phyloP scores from a whole-genome alignment of 2,888 invertebrate species.

The Drosophila nr. medialis region DNA sequence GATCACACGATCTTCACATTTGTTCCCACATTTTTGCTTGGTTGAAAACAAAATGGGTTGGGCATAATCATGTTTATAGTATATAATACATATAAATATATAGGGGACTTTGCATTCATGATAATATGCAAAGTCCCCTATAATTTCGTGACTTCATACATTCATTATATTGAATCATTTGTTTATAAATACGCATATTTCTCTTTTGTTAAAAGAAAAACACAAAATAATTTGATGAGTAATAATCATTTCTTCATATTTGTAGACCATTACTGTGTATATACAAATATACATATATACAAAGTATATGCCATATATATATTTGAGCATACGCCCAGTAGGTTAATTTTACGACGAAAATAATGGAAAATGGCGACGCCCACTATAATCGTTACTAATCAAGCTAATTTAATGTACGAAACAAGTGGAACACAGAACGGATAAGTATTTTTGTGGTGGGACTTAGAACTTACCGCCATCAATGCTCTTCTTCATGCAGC shows the following conservation, averaged over 20 bases:
- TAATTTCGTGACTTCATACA: neutral
- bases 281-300: neutral
- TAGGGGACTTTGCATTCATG: too few relatives aligned
- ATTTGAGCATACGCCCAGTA: slow-evolving; percentile 14
- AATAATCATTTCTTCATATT: neutral
- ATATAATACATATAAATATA: too few relatives aligned
- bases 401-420: slow-evolving; percentile 44
- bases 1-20: slow-evolving; percentile 17
- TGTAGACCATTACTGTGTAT: neutral
- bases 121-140: neutral
- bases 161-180: neutral
- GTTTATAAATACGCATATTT: neutral
- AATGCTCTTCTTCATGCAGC: slow-evolving; percentile 82
- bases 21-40: slow-evolving; percentile 13
- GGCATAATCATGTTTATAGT: neutral
- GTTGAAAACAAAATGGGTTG: slow-evolving; percentile 16
- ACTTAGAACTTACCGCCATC: slow-evolving; percentile 74
- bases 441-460: neutral
- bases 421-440: neutral
- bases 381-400: slow-evolving; percentile 27
- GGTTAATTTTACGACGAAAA: slow-evolving; percentile 8
- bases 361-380: slow-evolving; percentile 4
- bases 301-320: neutral
- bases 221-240: neutral
- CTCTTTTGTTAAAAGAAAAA: too few relatives aligned